Evolutionary conservation across 2,888 invertebrate species (phyloP), one percentile per base, ranked within the genome.

Genomic region (Orchesellides sinensis): DNA sequence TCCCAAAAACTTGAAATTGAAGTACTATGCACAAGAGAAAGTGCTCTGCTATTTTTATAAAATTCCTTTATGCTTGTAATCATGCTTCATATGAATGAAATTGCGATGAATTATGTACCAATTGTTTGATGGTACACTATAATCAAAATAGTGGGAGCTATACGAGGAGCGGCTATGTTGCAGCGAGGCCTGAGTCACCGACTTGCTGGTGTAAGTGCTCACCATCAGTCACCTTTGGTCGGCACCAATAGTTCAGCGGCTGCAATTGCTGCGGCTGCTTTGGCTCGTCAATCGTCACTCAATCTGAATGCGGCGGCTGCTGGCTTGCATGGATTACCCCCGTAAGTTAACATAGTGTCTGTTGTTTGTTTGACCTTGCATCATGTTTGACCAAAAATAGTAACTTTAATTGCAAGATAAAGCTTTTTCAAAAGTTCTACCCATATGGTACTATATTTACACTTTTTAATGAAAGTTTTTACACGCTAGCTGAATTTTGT

Each of bases 111-210:
- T 21, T 70, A 70, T 84, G 78, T 74, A 52, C 63, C 72, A 80
- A 80, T 78, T 81, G 72, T 66, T 81, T 83, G 68, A 80, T 84
- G 78, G 65, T 86, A 70, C 79, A 78, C 52, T 81, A 59, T 74
- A 69, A 74, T 75, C 23, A 61, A 74, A 83, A 92, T 93, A 93
- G 95, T 94, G 89, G 95, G 95, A 90, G 94, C 95, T 88, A 91
- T 96, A 89, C 92, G 96, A 90, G 96, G 96, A 89, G 95, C 95
- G 89, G 95, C 96, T 87, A 94, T 96, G 89, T 95, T 96, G 90
- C 92, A 95, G 89, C 95, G 95, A 89, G 92, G 95, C 89, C 90
- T 88, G 78, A 85, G 88, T 79, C 88, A 88, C 83, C 87, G 88
- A 59, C 84, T 88, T 56, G 85, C 86, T 32, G 84, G 85, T 52